Evolutionary conservation across 2,888 invertebrate genomes (phyloP), one percentile per base, ranked within the genome.

Genomic region (Catocala fraxini): DNA sequence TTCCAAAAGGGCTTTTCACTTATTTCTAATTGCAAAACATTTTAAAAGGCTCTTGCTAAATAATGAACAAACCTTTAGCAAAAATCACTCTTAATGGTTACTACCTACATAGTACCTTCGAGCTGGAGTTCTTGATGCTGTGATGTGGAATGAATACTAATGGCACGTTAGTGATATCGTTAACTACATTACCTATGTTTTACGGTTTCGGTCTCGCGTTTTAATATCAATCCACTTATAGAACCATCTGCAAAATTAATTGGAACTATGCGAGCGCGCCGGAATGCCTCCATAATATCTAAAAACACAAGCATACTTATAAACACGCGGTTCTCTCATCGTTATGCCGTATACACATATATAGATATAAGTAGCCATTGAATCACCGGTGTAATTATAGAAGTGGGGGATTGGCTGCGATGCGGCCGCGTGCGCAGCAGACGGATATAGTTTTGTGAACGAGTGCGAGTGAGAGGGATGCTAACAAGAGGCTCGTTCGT

Each of bases 321-420:
- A 89, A 86, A 91, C 85, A 87, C 85, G 82, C 79, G 89, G 85
- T 89, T 89, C 89, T 89, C 89, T 89, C 89, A 87, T 91, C 92
- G 91, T 92, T 92, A 91, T 91, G 85, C 87, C 85, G 81, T 87
- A 85, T 89, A 90, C 85, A 85, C 85, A 86, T 83, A 84, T 89
- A 92, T 90, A 93, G 86, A 88, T 92, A 93, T 93, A 93, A 92
- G 93, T 91, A 92, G 93, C 92, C 91, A 94, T 94, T 94, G 94
- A 94, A 94, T 94, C 93, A 93, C 93, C 92, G 90, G 88, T 92
- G 93, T 94, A 94, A 94, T 94, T 94, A 94, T 94, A 94, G 93
- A 94, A 94, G 93, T 93, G 93, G 94, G 94, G 94, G 93, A 93
- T 93, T 93, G 93, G 93, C 92, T 93, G 92, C 89, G 93, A 89